A percentile compares a stretch with the other conserved stretches of the same genome.
These are phyloP conservation scores for Sthenelais limicola DNA, from an alignment of 2,888 invertebrate species.

Conservation along the genomic window DNA sequence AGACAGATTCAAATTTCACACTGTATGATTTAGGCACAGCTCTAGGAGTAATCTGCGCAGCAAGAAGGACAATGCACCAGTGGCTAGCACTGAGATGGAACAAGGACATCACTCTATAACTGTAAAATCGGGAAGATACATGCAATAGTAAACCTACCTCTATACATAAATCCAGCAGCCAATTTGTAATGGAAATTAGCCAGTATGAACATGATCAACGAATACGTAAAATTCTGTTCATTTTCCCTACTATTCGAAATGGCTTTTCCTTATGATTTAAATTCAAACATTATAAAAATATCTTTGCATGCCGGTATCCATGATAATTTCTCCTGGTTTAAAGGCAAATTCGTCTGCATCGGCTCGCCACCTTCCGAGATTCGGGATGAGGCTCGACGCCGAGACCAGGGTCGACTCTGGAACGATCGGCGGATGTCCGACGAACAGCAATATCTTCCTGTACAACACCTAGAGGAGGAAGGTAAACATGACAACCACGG, in stretches of 20 bases:
- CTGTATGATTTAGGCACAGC: too few relatives aligned
- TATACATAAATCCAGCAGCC: too few relatives aligned
- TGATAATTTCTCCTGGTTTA: constrained; percentile 14
- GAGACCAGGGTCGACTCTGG: constrained; percentile 34
- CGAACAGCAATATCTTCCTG: constrained; percentile 35
- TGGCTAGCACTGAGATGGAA: too few relatives aligned
- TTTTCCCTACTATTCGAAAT: neutral
- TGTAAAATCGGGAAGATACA: too few relatives aligned
- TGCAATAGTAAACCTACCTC: too few relatives aligned
- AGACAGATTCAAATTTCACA: too few relatives aligned
- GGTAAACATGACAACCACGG: constrained; percentile 34
- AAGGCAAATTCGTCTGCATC: constrained; percentile 37
- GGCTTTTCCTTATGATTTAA: neutral
- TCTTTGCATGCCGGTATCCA: neutral
- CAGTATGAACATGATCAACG: too few relatives aligned
- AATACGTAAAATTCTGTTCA: too few relatives aligned
- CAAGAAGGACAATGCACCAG: too few relatives aligned
- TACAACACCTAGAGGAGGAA: constrained; percentile 27
- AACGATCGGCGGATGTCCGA: constrained; percentile 38
- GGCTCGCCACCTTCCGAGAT: constrained; percentile 35
- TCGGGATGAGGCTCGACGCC: constrained; percentile 30
- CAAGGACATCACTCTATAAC: too few relatives aligned
- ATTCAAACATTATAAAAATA: neutral
- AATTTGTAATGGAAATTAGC: too few relatives aligned
- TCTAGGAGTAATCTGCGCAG: too few relatives aligned